phyloP scores from a whole-genome alignment of 2,113 vertebrate species.

The Aldabrachelys gigantea region DNA sequence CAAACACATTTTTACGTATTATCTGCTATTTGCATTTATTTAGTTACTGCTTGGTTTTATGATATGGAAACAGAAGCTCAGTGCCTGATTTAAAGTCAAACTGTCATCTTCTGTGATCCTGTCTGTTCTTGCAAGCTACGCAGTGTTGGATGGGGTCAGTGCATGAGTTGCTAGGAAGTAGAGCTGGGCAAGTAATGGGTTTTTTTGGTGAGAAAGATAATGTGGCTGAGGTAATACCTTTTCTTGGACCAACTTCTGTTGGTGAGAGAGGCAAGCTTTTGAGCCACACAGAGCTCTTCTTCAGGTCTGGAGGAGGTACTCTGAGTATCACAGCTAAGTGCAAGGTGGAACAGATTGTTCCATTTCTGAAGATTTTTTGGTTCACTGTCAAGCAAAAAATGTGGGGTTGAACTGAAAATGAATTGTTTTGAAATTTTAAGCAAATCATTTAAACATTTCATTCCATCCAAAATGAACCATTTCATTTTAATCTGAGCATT shows the following conservation, averaged over 20 bases:
- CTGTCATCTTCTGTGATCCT: neutral
- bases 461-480: neutral
- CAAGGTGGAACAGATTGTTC: neutral
- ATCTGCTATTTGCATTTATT: neutral
- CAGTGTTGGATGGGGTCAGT: fast-evolving
- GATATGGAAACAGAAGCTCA: neutral
- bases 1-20: neutral
- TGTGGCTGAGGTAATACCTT: neutral
- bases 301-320: neutral
- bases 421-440: neutral
- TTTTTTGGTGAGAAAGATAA: neutral
- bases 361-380: neutral
- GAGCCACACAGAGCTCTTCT: neutral
- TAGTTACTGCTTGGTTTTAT: neutral
- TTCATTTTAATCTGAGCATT: neutral
- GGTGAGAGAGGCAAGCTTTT: neutral
- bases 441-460: neutral
- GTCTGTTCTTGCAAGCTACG: neutral
- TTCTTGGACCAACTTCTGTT: neutral
- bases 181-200: neutral
- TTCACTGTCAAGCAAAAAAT: neutral
- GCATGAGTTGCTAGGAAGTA: neutral
- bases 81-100: neutral
- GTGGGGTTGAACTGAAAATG: neutral
- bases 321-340: neutral